Base-by-base conservation (phyloP, 30 jellyfish, hydroid and myxozoan genomes). In the Clytia hemisphaerica region DNA sequence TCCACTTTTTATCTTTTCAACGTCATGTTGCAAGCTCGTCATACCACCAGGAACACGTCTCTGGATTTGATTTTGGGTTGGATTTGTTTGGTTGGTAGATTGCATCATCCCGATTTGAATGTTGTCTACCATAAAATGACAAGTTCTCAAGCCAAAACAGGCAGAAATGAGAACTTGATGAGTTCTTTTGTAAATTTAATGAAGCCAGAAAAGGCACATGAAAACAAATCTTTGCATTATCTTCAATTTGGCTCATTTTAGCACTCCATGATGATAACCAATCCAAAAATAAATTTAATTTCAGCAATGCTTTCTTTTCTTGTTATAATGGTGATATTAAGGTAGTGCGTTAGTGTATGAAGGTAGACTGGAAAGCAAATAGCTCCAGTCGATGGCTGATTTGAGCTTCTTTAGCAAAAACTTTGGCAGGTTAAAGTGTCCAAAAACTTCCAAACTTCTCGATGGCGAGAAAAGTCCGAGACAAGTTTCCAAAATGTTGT, bases 61-160 rank as follows among this genome's bases (percentile, higher is more conserved):
- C 6, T 48, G 21, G 21, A 48, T 32, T 18, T 48, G 61, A n/a
- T n/a, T n/a, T 2, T 48, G 61, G 6, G 27, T 48, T 2, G 61
- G 61, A 19, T 48, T 32, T 31, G 22, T 6, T 36, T 31, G 40
- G 15, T 0, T 36, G 24, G 71, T 18, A 22, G 18, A 21, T 22
- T 15, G 35, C 45, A 36, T 32, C 25, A 37, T 44, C 37, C 34
- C 67, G 2, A 45, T 48, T 65, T 37, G 37, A 25, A 44, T 65
- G 61, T 65, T 42, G 37, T 37, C 78, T 65, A 45, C 44, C 78
- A 65, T 65, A 65, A 19, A 65, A 65, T 24, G 63, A 36, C 62
- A 65, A 65, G 27, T 37, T 65, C 78, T 65, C 78, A 4, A 65
- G 78, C 78, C 78, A 65, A n/a, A 65, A 65, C 16, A 65, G 78